Evolutionary conservation across 2,113 vertebrate genomes (phyloP), one percentile per base, ranked within the genome.

Genomic region (Corythornis cristatus): DNA sequence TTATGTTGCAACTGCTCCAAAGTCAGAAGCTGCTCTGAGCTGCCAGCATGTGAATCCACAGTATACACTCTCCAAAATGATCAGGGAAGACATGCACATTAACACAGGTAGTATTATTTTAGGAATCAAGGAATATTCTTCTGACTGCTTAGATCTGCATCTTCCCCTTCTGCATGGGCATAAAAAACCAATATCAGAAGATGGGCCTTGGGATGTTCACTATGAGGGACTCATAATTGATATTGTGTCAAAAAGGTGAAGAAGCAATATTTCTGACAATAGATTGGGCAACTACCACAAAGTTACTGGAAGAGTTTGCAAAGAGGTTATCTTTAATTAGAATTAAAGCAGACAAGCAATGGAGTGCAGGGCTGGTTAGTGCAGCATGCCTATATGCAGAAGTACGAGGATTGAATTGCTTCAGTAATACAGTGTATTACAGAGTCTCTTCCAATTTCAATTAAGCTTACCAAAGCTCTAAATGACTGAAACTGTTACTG

Each of bases 371-470:
- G 15, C 11, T 84, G 48, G 2, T 22, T 50, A 22, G 15, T 37
- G 12, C 15, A 61, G 48, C 1, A 2, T 8, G 3, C 3, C 16
- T 64, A 1, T 25, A 0, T 76, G 15, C 45, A 40, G 56, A 83
- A 83, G 28, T 23, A 29, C 5, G 65, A 51, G 22, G 0, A 1
- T 23, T 31, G 15, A 83, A 93, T 45, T 45, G 8, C 9, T 74
- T 86, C 29, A 50, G 13, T 70, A 58, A 40, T 13, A 56, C 29
- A 9, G 13, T n/a, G 8, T 18, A 17, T 48, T 65, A 37, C 12
- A 53, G 72, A 73, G 79, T 58, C n/a, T 15, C 8, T 8, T 40
- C 29, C 62, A 28, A 64, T 64, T 73, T 35, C 42, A 35, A 67
- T 67, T n/a, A 60, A 46, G 9, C 4, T 82, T 75, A 15, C 45